These are phyloP conservation scores for Aleiodes testaceus DNA, from an alignment of 2,888 invertebrate species.

Conservation along the genomic window DNA sequence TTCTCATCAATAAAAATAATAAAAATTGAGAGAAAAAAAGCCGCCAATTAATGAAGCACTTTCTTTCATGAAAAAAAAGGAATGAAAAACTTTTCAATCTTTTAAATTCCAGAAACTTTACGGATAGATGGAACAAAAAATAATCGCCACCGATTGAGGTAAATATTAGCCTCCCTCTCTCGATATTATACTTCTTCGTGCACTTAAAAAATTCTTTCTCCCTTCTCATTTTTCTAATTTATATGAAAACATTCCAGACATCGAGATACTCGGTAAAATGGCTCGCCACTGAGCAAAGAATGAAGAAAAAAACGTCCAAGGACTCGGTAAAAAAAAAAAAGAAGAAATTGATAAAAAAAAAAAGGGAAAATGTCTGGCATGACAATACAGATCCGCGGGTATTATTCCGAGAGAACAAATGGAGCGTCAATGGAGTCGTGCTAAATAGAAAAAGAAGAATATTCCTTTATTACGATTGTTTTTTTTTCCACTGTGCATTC, in stretches of 20 bases:
- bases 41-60: no score
- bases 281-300: neutral
- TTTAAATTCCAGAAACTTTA: no score
- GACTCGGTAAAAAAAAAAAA: slow-evolving; percentile 4
- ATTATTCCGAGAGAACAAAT: slow-evolving; percentile 41
- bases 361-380: slow-evolving; percentile 29
- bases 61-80: no score
- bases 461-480: slow-evolving; percentile 3
- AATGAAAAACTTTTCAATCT: no score
- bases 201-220: no score
- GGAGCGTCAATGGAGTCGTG: slow-evolving; percentile 35
- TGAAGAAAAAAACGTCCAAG: neutral
- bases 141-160: no score
- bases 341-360: slow-evolving; percentile 5
- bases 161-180: no score
- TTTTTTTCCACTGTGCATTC: neutral
- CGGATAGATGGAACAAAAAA: no score
- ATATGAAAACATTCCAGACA: neutral
- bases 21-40: no score
- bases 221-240: neutral
- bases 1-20: no score
- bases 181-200: no score
- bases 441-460: slow-evolving; percentile 27
- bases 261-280: neutral
- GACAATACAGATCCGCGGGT: slow-evolving; percentile 33